Conservation (phyloP, 2,113 vertebrate genomes). For the Ophiodon elongatus region DNA sequence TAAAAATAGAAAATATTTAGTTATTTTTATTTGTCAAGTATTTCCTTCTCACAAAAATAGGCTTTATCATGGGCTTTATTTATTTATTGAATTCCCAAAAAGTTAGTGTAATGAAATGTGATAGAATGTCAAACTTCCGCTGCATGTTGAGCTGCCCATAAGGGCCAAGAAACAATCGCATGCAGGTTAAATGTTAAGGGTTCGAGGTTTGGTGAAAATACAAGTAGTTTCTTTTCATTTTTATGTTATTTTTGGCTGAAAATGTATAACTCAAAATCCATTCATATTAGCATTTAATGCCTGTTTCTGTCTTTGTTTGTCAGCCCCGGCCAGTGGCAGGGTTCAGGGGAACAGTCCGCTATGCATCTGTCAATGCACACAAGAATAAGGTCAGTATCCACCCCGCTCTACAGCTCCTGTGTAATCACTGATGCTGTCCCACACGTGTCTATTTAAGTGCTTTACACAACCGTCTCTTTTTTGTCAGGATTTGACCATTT, state of each 20-base stretch:
- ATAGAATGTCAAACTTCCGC: neutral
- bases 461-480: neutral
- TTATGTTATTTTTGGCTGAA: neutral
- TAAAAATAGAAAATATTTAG: too few species aligned
- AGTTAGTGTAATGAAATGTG: neutral
- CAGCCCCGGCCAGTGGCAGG: conserved; percentile 97
- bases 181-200: neutral
- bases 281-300: neutral
- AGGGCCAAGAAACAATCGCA: neutral
- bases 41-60: too few species aligned
- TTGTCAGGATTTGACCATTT: neutral
- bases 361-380: conserved; percentile 97
- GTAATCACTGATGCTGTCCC: neutral
- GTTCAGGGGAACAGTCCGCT: conserved; percentile 97
- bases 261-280: neutral
- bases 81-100: too few species aligned
- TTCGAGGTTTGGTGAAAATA: neutral
- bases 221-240: neutral
- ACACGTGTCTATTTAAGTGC: neutral
- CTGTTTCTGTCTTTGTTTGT: conserved; percentile 50
- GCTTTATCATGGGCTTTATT: too few species aligned
- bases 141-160: neutral
- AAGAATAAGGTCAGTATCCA: conserved; percentile 92
- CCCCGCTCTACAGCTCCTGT: neutral
- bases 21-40: too few species aligned